Conservation (phyloP, 2,113 vertebrate genomes). For the Ptychochromis oligacanthus region DNA sequence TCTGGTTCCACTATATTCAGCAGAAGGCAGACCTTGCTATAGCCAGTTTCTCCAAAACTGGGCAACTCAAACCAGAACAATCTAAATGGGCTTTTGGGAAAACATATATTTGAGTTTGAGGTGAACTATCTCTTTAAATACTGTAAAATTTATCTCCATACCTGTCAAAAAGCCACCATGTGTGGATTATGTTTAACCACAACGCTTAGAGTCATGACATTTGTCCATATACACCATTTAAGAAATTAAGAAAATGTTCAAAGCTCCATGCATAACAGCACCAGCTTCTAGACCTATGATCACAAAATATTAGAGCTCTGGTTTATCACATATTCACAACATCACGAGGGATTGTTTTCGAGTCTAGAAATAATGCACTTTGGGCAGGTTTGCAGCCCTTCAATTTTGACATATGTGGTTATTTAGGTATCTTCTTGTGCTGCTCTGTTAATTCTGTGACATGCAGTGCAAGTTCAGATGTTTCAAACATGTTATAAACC, state of each 20-base stretch:
- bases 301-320: slow-evolving; percentile 15
- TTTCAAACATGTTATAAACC: slow-evolving; percentile 30
- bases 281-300: slow-evolving; percentile 5
- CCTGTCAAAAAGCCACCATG: not conserved
- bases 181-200: not conserved
- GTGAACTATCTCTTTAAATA: slow-evolving; percentile 1
- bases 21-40: no score
- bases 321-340: slow-evolving; percentile 14
- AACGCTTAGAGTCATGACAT: not conserved
- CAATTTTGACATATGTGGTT: not conserved
- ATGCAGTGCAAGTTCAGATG: not conserved
- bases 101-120: not conserved
- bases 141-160: not conserved
- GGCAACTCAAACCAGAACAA: slow-evolving; percentile 2
- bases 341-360: not conserved
- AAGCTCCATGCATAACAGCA: slow-evolving; percentile 23
- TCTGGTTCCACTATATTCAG: not conserved
- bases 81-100: not conserved
- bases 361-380: not conserved
- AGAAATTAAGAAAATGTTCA: not conserved
- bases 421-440: not conserved
- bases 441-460: not conserved
- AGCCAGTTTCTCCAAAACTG: not conserved
- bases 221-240: not conserved
- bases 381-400: not conserved